Percentiles rank a stretch among this genome's conserved stretches.
These are phyloP conservation scores for Heliothis subflexa DNA, from an alignment of 1,140 invertebrate genomes.

Conservation along the genomic window DNA sequence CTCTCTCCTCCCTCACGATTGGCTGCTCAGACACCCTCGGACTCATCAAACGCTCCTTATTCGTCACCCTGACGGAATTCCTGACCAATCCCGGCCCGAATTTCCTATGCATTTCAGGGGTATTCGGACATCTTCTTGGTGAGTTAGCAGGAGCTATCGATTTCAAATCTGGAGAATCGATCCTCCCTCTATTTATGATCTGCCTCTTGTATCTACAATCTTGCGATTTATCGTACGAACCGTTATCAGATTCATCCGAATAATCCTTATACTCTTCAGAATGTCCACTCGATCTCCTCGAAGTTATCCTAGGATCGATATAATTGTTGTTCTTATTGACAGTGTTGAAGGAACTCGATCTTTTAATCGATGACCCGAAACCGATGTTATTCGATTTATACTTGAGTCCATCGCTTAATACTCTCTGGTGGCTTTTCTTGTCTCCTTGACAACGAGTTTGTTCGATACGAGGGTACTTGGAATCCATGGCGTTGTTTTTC, in stretches of 20 bases:
- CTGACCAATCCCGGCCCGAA: constrained; percentile 80
- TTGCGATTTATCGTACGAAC: constrained; percentile 71
- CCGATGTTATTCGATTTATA: constrained; percentile 54
- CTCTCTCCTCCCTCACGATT: constrained; percentile 66
- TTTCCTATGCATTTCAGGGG: constrained; percentile 83
- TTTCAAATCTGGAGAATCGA: constrained; percentile 79
- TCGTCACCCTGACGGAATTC: constrained; percentile 73
- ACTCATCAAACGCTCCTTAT: constrained; percentile 69
- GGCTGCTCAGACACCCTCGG: constrained; percentile 75
- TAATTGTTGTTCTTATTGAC: constrained; percentile 83
- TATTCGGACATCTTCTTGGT: constrained; percentile 80
- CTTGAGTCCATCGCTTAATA: constrained; percentile 69
- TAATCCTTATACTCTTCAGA: constrained; percentile 76
- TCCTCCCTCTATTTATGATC: constrained; percentile 66
- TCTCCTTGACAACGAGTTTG: constrained; percentile 78
- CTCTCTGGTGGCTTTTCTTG: constrained; percentile 74
- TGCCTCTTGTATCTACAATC: constrained; percentile 74
- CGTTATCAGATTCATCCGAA: constrained; percentile 77
- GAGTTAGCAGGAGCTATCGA: constrained; percentile 77
- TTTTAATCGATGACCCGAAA: constrained; percentile 76
- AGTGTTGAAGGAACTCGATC: constrained; percentile 84
- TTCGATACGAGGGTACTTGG: constrained; percentile 74
- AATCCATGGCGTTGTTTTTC: constrained; percentile 79
- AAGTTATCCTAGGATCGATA: constrained; percentile 64
- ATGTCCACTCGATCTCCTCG: constrained; percentile 70